These are phyloP conservation scores for Lochmaea crataegi DNA, from an alignment of 2,888 invertebrate genomes.

Conservation along the genomic window DNA sequence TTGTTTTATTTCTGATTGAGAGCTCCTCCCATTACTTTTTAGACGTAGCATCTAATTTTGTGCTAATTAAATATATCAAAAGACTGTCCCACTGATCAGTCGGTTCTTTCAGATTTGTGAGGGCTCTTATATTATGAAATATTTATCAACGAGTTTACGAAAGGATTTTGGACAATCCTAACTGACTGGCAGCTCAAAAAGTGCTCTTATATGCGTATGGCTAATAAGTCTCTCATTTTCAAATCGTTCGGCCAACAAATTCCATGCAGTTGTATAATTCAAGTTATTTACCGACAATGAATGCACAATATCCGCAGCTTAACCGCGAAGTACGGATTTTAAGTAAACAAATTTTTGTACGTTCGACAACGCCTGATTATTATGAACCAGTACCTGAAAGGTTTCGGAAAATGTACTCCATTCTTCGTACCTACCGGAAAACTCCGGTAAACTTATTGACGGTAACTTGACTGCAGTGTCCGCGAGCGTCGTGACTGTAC, in stretches of 20 bases:
- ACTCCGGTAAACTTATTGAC: not conserved
- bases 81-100: slow-evolving; percentile 1
- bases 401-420: slow-evolving; percentile 4
- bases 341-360: slow-evolving; percentile 1
- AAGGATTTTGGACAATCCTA: too few relatives aligned
- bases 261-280: not conserved
- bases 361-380: not conserved
- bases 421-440: not conserved
- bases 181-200: too few relatives aligned
- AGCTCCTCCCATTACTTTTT: not conserved
- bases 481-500: too few relatives aligned
- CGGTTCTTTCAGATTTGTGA: not conserved
- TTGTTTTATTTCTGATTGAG: not conserved
- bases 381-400: not conserved
- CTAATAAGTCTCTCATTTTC: not conserved
- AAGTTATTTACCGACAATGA: slow-evolving; percentile 2
- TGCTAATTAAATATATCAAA: slow-evolving; percentile 3
- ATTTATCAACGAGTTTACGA: too few relatives aligned
- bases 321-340: not conserved
- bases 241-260: not conserved
- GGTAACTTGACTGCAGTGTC: not conserved
- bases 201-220: too few relatives aligned
- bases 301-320: not conserved
- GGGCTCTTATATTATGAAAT: not conserved
- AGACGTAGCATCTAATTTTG: not conserved